These are phyloP conservation scores for Tinamus major DNA, from an alignment of 2,797 vertebrate species.

Conservation along the genomic window DNA sequence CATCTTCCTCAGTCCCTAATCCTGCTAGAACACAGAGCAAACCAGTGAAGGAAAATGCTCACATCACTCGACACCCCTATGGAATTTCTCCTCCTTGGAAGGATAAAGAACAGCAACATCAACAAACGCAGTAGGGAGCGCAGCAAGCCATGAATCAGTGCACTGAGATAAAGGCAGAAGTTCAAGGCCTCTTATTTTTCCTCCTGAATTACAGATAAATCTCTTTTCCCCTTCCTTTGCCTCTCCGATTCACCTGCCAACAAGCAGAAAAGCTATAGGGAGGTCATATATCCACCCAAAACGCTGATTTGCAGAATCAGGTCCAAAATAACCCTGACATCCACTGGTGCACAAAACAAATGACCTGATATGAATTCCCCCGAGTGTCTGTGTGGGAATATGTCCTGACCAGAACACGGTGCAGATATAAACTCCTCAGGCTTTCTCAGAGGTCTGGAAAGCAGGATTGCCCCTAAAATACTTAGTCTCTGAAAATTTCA, in stretches of 20 bases:
- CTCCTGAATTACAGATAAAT: neutral
- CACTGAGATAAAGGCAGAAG: neutral
- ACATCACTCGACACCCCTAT: neutral
- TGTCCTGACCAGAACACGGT: neutral
- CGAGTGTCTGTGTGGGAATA: neutral
- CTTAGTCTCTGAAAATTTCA: neutral
- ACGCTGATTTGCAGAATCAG: neutral
- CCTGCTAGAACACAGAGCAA: neutral
- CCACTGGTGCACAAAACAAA: neutral
- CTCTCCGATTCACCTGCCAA: neutral
- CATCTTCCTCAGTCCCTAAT: neutral
- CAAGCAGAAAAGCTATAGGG: neutral
- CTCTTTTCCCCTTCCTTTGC: neutral
- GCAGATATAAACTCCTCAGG: neutral
- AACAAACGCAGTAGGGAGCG: neutral
- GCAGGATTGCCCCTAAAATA: neutral
- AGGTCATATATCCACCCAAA: neutral
- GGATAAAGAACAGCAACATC: neutral
- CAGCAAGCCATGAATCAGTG: neutral
- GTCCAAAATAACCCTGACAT: neutral
- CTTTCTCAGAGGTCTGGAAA: neutral
- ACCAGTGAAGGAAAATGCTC: slow-evolving; percentile 39
- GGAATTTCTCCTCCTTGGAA: slow-evolving; percentile 23
- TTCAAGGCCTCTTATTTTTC: neutral
- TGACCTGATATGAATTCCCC: neutral